Evolutionary conservation across 2,113 vertebrate species (phyloP), one percentile per base, ranked within the genome.

Genomic region (Lethenteron camtschaticum): DNA sequence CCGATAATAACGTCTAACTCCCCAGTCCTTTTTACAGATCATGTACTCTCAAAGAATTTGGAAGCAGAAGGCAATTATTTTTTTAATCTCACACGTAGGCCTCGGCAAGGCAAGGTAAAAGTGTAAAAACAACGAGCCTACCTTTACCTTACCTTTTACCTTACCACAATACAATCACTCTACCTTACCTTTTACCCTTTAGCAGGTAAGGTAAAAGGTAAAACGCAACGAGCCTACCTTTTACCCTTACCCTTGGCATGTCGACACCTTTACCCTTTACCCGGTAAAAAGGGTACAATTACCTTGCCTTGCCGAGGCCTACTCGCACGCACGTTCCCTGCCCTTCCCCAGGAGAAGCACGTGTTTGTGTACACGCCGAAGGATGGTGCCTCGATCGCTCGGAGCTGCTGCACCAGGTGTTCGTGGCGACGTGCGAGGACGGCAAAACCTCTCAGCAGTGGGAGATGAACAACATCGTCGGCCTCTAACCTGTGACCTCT

Each of bases 381-480:
- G 71, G 87, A 56, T 90, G 87, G 77, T 99, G 94, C 75, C 81
- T 99, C 76, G 94, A 96, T 79, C 89, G 92, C 72, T 95, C 90
- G 0, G 90, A 96, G 72, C 79, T 95, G 74, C 82, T 95, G 18
- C 94, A 95, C 76, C 89, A 94, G 75, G 84, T 99, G 60, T 95
- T 92, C 76, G 77, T 95, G 75, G 83, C 90, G 6, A 85, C 84
- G 58, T 99, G 92, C 70, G 92, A 95, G 81, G 82, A 77, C 76
- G 84, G 72, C 75, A 96, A 91, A 83, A 80, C 75, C 72, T 86
- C 85, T 18, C 94, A 99, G 75, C 89, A 85, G 73, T 99, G 94
- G 94, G 92, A 99, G 80, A 95, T 96, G 85, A 99, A 96, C 78
- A 95, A 94, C 79, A 95, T 99, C 9, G 81, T 92, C 68, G 88